A percentile compares a stretch with the other conserved stretches of the same genome.
Conservation (phyloP, 2,113 vertebrate species). For the Dipodomys merriami region DNA sequence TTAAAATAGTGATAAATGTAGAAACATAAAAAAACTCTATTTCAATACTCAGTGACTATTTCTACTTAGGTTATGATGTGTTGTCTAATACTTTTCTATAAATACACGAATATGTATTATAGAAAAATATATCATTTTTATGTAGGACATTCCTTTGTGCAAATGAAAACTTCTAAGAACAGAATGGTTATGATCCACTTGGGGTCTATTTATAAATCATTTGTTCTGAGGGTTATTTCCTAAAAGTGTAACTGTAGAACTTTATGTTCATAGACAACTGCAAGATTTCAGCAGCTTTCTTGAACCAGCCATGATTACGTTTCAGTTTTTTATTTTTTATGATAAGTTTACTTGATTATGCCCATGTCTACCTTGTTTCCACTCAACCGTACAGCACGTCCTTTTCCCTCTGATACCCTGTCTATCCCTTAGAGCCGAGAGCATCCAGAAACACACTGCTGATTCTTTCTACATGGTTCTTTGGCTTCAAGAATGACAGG, state of each 20-base stretch:
- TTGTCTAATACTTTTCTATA: conserved; percentile 29
- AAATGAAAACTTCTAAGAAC: background rate
- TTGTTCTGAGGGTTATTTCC: background rate
- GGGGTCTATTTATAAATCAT: background rate
- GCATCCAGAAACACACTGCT: background rate
- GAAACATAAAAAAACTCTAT: conserved; percentile 13
- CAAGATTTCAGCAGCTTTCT: background rate
- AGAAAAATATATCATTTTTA: background rate
- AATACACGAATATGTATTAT: background rate
- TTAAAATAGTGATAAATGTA: background rate
- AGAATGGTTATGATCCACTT: background rate
- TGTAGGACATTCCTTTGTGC: background rate
- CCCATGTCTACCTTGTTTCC: background rate
- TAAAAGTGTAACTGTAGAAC: background rate
- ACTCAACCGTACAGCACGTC: background rate
- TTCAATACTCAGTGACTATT: background rate
- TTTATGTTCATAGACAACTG: background rate
- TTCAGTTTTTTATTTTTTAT: background rate
- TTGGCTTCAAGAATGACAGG: background rate
- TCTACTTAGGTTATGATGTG: conserved; percentile 21
- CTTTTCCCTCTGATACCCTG: background rate
- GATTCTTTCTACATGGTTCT: background rate
- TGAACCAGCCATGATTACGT: background rate
- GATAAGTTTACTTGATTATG: background rate
- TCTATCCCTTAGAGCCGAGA: background rate